Evolutionary conservation across 2,113 vertebrate species (phyloP).

Genomic region (Oenanthe melanoleuca): DNA sequence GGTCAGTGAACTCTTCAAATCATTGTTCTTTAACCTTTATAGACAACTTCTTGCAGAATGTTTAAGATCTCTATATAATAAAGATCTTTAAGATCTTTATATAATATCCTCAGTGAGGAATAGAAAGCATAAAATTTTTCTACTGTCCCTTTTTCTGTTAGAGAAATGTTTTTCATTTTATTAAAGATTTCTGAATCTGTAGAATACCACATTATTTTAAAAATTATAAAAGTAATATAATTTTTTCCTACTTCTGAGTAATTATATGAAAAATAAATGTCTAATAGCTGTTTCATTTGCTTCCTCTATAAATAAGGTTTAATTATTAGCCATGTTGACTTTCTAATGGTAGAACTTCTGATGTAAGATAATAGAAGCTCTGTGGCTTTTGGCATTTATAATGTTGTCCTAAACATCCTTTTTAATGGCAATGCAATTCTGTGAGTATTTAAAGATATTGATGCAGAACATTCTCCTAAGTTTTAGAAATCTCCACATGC

Average conservation of each 20-base stretch:
- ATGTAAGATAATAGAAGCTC: background rate
- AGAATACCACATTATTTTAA: background rate
- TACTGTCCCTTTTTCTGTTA: background rate
- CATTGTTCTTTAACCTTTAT: background rate
- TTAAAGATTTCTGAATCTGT: background rate
- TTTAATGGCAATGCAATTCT: background rate
- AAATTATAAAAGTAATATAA: background rate
- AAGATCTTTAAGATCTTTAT: background rate
- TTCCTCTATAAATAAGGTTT: background rate
- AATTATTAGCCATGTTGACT: background rate
- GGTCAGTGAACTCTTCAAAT: background rate
- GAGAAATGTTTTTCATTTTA: background rate
- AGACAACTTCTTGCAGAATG: background rate
- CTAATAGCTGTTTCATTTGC: background rate
- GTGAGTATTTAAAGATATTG: background rate
- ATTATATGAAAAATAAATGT: background rate
- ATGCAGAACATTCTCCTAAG: background rate
- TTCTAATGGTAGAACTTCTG: background rate
- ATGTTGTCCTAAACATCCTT: background rate
- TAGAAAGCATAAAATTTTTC: background rate
- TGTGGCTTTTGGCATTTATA: background rate
- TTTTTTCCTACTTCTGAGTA: background rate
- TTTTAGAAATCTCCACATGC: background rate
- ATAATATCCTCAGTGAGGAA: background rate
- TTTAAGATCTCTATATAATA: background rate